Percentiles rank a stretch among this genome's conserved stretches.
phyloP scores from a whole-genome alignment of 1,140 invertebrate genomes.

The Pseudomyrmex gracilis region DNA sequence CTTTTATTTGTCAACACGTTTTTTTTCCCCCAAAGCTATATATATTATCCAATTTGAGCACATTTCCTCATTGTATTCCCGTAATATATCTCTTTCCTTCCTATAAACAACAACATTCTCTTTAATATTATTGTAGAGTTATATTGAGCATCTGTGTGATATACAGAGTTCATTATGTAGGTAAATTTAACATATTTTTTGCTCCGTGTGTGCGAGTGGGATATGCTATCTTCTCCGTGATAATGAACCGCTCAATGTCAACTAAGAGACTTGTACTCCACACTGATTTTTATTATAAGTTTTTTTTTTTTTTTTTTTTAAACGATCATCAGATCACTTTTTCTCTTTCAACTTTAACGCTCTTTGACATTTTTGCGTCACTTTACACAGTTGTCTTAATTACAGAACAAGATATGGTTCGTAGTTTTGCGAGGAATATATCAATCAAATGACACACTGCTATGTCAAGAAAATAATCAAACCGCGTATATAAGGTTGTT shows the following conservation, averaged over 20 bases:
- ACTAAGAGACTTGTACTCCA: slow-evolving; percentile 70
- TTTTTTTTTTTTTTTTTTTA: background rate
- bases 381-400: slow-evolving; percentile 46
- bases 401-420: slow-evolving; percentile 68
- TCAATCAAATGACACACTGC: slow-evolving; percentile 21
- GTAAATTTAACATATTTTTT: slow-evolving; percentile 66
- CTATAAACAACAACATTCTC: slow-evolving; percentile 82
- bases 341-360: slow-evolving; percentile 21
- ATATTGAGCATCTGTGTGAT: slow-evolving; percentile 81
- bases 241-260: slow-evolving; percentile 43
- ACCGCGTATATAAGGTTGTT: slow-evolving; percentile 3
- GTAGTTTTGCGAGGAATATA: slow-evolving; percentile 63
- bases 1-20: slow-evolving; percentile 82
- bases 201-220: slow-evolving; percentile 41
- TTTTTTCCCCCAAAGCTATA: slow-evolving; percentile 78
- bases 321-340: slow-evolving; percentile 35
- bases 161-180: slow-evolving; percentile 70
- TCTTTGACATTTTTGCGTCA: slow-evolving; percentile 6
- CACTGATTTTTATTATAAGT: slow-evolving; percentile 60
- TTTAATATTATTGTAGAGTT: slow-evolving; percentile 79
- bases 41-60: slow-evolving; percentile 82
- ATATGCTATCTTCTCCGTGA: slow-evolving; percentile 64
- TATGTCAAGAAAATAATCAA: slow-evolving; percentile 29
- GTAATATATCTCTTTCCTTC: slow-evolving; percentile 77
- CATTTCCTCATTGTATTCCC: slow-evolving; percentile 77